Base-by-base conservation (phyloP, 2,113 vertebrate genomes). In the Dascyllus trimaculatus region DNA sequence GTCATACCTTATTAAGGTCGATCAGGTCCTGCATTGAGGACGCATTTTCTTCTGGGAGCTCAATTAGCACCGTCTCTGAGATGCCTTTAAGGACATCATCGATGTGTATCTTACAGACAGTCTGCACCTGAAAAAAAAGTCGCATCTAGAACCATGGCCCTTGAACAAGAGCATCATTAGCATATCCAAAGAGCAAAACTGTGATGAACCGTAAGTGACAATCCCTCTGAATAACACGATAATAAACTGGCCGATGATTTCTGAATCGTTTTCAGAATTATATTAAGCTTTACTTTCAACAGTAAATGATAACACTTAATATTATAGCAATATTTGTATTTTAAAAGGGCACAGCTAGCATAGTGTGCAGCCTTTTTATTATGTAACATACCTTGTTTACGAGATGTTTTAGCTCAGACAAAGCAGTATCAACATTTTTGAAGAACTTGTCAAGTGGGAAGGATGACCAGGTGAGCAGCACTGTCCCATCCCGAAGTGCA, bases 401-500 rank as follows among this genome's bases (percentile, higher is more conserved):
- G 84, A 96, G 71, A n/a, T 93, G 84, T 71, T 90, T 94, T 75
- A 94, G 95, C 45, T 93, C 83, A 90, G 81, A 48, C 80, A 96
- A 85, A 86, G 94, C 91, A 38, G 81, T 63, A 46, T 95, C 92
- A 56, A 93, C 94, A 68, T 96, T 95, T 57, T 92, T 81, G 83
- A 96, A 96, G 87, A 95, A 97, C 74, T 80, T 93, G 75, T 95
- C 93, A 54, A 97, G 85, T 0, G 89, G 90, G 45, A 95, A 81
- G 59, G 96, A 97, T 38, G 96, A 95, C 96, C 96, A 97, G 3
- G 95, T 95, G 59, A 96, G 78, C 65, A 94, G 80, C 6, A 94
- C 95, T 74, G 95, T 90, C 18, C 96, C 96, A 61, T 93, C 92
- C n/a, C 92, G 90, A 76, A 97, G 83, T 5, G 94, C 94, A 80